Conservation (phyloP, 2,888 invertebrate genomes). For the Toxonevra muliebris region DNA sequence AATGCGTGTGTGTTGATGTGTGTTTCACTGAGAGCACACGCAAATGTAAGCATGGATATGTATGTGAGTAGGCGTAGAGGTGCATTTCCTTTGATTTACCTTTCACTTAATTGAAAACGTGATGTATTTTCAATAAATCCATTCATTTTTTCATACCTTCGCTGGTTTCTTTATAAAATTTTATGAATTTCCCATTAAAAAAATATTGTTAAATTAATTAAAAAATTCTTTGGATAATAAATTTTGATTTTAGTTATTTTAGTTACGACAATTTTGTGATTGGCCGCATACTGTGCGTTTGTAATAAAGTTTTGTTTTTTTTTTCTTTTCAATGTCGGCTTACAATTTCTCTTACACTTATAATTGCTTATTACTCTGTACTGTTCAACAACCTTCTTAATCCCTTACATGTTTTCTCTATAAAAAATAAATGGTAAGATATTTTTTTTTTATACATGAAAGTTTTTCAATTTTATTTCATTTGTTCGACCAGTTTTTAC, state of each 20-base stretch:
- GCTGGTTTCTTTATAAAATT: background rate
- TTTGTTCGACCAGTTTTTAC: conserved; percentile 2
- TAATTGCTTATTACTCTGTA: too few species aligned
- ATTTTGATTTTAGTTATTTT: background rate
- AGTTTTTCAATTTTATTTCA: conserved; percentile 28
- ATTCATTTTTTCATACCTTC: background rate
- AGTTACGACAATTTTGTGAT: background rate
- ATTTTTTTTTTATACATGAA: background rate
- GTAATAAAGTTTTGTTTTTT: background rate
- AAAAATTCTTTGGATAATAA: background rate
- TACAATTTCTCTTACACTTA: background rate
- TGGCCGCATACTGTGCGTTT: background rate
- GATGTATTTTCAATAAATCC: conserved; percentile 7
- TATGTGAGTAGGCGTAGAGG: too few species aligned
- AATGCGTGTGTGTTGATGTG: too few species aligned
- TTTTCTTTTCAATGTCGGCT: background rate
- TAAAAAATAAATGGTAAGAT: too few species aligned
- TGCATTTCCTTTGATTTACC: too few species aligned
- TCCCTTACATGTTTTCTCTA: too few species aligned
- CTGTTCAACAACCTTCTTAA: too few species aligned
- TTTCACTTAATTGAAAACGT: conserved; percentile 28
- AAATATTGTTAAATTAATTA: background rate
- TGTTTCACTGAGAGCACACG: too few species aligned
- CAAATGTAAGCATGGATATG: too few species aligned
- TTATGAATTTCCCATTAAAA: background rate